Conservation (phyloP, 2,888 invertebrate species). For the Cantharis lateralis region DNA sequence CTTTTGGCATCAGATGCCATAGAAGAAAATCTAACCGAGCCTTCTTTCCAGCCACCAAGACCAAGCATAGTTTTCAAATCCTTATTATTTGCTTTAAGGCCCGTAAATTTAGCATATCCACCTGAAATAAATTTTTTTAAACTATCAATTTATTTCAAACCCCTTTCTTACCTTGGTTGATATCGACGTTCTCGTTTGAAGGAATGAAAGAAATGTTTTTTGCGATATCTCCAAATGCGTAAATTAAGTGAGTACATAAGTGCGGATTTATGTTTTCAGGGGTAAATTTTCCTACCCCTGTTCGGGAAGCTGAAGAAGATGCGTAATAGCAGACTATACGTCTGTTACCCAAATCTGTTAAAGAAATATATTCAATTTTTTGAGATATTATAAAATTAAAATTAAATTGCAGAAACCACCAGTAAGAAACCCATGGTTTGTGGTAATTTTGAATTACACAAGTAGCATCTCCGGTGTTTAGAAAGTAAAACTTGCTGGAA, state of each 20-base stretch:
- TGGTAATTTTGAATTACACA: too few relatives aligned
- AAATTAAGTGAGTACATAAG: conserved; percentile 89
- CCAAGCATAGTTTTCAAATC: conserved; percentile 88
- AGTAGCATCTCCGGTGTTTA: too few relatives aligned
- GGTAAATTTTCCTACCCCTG: conserved; percentile 87
- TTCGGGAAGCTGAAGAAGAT: conserved; percentile 91
- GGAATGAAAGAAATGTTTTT: conserved; percentile 89
- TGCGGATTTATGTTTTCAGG: conserved; percentile 95
- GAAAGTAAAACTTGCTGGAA: too few relatives aligned
- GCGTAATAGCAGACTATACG: conserved; percentile 91
- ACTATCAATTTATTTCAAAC: background rate
- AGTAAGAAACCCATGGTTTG: too few relatives aligned
- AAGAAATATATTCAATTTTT: too few relatives aligned
- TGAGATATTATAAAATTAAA: too few relatives aligned
- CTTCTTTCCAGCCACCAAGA: conserved; percentile 94
- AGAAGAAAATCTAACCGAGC: conserved; percentile 84
- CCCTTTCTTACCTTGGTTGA: conserved; percentile 80
- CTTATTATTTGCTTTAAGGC: conserved; percentile 90
- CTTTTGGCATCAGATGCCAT: conserved; percentile 80
- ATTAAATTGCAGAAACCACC: too few relatives aligned
- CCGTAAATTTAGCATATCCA: conserved; percentile 92
- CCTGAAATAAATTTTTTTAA: conserved; percentile 59
- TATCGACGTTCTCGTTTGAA: conserved; percentile 93
- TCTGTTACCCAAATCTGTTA: conserved; percentile 60
- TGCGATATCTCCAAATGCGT: conserved; percentile 91